These are phyloP conservation scores for Synergus laeviventris DNA, from an alignment of 2,888 invertebrate genomes.

Conservation along the genomic window DNA sequence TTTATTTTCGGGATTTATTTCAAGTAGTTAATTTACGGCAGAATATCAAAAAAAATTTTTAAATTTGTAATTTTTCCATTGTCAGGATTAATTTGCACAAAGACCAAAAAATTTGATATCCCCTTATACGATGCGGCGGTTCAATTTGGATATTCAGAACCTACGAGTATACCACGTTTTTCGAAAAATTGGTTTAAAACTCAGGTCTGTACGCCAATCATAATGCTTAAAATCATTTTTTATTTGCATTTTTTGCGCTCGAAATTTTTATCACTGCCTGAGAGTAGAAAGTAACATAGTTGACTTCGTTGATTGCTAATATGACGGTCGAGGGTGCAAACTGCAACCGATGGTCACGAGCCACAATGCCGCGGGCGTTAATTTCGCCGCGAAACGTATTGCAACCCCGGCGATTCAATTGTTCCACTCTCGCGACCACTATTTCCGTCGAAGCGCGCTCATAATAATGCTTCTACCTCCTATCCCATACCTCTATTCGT, in stretches of 20 bases:
- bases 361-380: constrained; percentile 73
- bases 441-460: constrained; percentile 54
- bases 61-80: too few relatives aligned
- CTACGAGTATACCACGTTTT: too few relatives aligned
- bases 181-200: too few relatives aligned
- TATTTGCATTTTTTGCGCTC: neutral
- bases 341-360: constrained; percentile 55
- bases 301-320: constrained; percentile 72
- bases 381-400: constrained; percentile 74
- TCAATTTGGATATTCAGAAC: too few relatives aligned
- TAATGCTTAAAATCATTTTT: neutral
- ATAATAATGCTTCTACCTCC: constrained; percentile 53
- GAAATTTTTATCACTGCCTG: neutral
- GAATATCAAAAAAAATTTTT: too few relatives aligned
- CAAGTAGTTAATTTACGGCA: too few relatives aligned
- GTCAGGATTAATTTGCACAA: too few relatives aligned
- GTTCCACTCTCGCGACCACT: constrained; percentile 63
- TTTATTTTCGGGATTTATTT: too few relatives aligned
- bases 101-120: too few relatives aligned
- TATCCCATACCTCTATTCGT: neutral
- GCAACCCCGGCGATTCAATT: constrained; percentile 73
- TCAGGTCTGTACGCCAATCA: too few relatives aligned
- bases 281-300: constrained; percentile 58
- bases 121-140: too few relatives aligned
- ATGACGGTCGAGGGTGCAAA: constrained; percentile 56